These are phyloP conservation scores for Dicentrarchus labrax DNA, from an alignment of 2,113 vertebrate genomes.

Conservation along the genomic window DNA sequence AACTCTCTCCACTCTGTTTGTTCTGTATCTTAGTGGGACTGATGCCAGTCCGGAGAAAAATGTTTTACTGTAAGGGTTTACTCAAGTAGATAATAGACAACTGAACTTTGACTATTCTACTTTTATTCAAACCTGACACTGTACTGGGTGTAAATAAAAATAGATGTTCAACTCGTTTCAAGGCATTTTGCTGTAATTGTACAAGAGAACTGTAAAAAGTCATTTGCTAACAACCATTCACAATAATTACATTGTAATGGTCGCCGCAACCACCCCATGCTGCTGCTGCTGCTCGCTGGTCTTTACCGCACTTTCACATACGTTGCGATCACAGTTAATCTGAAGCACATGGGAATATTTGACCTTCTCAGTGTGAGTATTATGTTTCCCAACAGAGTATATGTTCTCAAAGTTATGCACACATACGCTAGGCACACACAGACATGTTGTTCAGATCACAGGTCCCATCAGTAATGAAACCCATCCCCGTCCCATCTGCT, in stretches of 20 bases:
- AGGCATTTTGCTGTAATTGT: not conserved
- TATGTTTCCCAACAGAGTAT: conserved; percentile 35
- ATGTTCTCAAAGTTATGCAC: conserved; percentile 35
- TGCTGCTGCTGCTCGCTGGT: conserved; percentile 1
- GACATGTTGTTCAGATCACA: conserved; percentile 62
- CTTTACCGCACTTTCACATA: not conserved
- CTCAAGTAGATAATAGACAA: not conserved
- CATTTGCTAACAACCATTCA: not conserved
- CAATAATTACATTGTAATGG: not conserved
- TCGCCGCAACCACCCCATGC: not conserved
- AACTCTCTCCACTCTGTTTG: not conserved
- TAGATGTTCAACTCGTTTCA: not conserved
- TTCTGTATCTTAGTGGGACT: not conserved
- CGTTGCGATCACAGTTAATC: conserved; percentile 48
- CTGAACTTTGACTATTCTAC: not conserved
- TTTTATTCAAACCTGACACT: not conserved
- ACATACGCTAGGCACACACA: conserved; percentile 20
- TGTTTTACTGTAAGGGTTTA: not conserved
- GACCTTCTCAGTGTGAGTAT: conserved; percentile 48
- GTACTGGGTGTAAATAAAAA: not conserved
- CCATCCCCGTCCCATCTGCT: conserved; percentile 68
- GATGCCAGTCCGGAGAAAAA: not conserved
- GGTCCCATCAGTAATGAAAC: conserved; percentile 52
- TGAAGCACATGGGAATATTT: conserved; percentile 67
- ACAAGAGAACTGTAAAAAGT: not conserved